Conservation (phyloP, 1,140 invertebrate species). For the Heliconius himera region DNA sequence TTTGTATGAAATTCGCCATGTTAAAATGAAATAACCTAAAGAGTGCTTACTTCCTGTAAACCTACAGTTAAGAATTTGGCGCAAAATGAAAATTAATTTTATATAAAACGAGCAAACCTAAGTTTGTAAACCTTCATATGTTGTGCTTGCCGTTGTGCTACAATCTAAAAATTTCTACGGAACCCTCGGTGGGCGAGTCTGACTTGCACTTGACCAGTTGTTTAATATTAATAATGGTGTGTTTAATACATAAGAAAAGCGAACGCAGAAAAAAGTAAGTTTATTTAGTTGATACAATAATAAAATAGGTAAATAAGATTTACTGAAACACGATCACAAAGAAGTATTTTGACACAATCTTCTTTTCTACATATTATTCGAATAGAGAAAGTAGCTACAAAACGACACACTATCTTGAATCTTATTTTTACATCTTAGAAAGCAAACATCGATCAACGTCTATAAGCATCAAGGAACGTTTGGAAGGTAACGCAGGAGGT, state of each 20-base stretch:
- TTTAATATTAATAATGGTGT: not conserved
- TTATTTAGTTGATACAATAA: not conserved
- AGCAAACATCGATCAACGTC: conserved; percentile 67
- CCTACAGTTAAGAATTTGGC: too few species aligned
- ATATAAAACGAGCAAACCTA: too few species aligned
- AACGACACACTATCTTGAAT: conserved; percentile 26
- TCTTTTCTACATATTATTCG: not conserved
- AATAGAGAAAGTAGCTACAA: conserved; percentile 4
- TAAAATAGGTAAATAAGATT: not conserved
- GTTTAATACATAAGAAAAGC: not conserved
- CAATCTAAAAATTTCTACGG: too few species aligned
- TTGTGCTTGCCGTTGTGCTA: too few species aligned
- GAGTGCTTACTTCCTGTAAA: too few species aligned
- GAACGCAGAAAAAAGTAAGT: not conserved
- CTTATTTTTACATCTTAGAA: conserved; percentile 38
- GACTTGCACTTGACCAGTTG: too few species aligned
- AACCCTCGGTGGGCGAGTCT: too few species aligned
- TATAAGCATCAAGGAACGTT: conserved; percentile 51
- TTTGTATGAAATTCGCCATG: too few species aligned
- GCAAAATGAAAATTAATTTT: too few species aligned
- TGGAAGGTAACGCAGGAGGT: conserved; percentile 56
- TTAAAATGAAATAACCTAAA: too few species aligned
- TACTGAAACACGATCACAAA: not conserved
- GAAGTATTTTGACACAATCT: not conserved
- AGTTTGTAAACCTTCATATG: too few species aligned